Percentiles rank a stretch among this genome's conserved stretches.
These are phyloP conservation scores for Bothrops jararaca DNA, from an alignment of 2,113 vertebrate genomes.

Conservation along the genomic window DNA sequence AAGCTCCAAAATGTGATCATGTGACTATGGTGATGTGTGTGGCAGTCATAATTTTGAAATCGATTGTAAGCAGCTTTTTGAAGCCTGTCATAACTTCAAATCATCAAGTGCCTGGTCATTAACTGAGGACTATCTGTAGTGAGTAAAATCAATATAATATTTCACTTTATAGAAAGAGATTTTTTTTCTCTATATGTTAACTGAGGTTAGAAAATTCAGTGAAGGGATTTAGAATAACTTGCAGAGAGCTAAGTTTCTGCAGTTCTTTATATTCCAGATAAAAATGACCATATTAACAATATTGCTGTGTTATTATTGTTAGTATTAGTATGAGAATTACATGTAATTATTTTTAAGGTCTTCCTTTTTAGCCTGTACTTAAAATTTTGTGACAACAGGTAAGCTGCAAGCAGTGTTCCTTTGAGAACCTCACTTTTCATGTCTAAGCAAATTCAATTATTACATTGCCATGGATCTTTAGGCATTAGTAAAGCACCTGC, in stretches of 20 bases:
- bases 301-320: neutral
- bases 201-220: neutral
- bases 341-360: neutral
- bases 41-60: neutral
- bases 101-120: neutral
- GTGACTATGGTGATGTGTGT: neutral
- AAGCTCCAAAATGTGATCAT: neutral
- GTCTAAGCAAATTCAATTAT: neutral
- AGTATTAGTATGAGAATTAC: neutral
- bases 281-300: neutral
- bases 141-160: neutral
- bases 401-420: neutral
- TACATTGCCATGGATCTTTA: neutral
- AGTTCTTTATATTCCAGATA: neutral
- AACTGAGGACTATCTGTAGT: neutral
- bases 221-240: neutral
- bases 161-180: neutral
- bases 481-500: neutral
- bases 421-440: neutral
- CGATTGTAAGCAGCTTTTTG: neutral
- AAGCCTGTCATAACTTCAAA: neutral
- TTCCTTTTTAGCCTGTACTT: neutral
- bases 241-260: neutral
- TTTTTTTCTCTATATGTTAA: neutral
- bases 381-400: neutral